These are phyloP conservation scores for Oryzias melastigma DNA, from an alignment of 2,113 vertebrate species.

Conservation along the genomic window DNA sequence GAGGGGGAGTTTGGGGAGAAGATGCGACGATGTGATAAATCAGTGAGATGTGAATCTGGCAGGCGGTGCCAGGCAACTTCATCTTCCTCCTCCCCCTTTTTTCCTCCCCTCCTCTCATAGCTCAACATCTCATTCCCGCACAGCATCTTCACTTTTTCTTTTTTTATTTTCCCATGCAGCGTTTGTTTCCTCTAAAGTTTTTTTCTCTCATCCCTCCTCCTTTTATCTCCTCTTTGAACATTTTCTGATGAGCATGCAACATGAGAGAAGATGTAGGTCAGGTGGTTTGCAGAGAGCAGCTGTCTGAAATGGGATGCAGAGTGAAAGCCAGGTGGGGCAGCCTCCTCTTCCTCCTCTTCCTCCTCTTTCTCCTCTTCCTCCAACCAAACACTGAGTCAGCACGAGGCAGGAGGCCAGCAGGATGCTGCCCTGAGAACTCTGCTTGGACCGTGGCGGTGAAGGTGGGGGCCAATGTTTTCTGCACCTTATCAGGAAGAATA, in stretches of 20 bases:
- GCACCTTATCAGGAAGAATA: no score
- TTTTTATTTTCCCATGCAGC: no score
- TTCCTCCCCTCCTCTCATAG: conserved; percentile 20
- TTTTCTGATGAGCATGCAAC: no score
- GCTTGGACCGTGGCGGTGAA: no score
- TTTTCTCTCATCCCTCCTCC: no score
- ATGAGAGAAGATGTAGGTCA: background rate
- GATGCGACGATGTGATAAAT: conserved; percentile 55
- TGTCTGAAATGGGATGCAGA: background rate
- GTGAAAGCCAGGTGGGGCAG: background rate
- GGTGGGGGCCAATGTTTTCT: no score
- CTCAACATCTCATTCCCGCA: conserved; percentile 14
- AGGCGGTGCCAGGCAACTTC: conserved; percentile 59
- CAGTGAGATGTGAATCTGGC: conserved; percentile 44
- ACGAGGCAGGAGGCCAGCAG: background rate
- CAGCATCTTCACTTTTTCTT: background rate
- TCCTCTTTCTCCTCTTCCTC: no score
- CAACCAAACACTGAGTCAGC: conserved; percentile 8
- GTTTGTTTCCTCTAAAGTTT: background rate
- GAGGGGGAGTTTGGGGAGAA: conserved; percentile 32
- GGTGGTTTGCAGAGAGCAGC: background rate
- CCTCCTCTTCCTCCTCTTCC: background rate
- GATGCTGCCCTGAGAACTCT: background rate
- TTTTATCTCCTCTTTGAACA: no score
- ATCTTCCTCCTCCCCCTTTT: conserved; percentile 8